Percentiles rank a stretch among this genome's conserved stretches.
phyloP scores from a whole-genome alignment of 1,140 invertebrate genomes.

The Drosophila kanapiae region DNA sequence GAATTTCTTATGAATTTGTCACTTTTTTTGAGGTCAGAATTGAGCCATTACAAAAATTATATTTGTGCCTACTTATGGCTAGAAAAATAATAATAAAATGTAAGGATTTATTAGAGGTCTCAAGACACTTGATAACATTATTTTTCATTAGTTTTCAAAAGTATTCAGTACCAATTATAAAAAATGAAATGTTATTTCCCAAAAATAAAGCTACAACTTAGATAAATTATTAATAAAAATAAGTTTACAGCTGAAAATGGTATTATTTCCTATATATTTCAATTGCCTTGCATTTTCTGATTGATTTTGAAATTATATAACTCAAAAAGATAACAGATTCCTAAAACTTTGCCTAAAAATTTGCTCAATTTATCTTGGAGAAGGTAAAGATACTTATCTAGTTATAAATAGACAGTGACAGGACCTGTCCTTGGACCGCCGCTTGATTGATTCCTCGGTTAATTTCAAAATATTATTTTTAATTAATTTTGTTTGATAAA shows the following conservation, averaged over 20 bases:
- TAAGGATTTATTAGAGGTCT: not conserved
- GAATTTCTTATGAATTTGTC: not conserved
- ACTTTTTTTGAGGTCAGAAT: not conserved
- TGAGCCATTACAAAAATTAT: not conserved
- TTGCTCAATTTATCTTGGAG: constrained; percentile 1
- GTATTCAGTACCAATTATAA: too few species aligned
- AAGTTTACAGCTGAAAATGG: too few species aligned
- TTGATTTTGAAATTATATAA: not conserved
- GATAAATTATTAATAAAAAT: too few species aligned
- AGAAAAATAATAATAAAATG: not conserved
- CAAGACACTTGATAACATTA: not conserved
- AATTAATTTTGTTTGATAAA: constrained; percentile 51
- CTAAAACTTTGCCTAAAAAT: not conserved
- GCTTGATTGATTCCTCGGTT: constrained; percentile 27
- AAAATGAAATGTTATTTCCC: too few species aligned
- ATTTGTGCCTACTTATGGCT: not conserved
- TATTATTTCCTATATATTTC: not conserved
- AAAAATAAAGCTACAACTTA: too few species aligned
- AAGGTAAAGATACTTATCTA: constrained; percentile 6
- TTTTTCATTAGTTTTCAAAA: not conserved
- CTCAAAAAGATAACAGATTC: not conserved
- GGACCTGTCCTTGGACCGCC: too few species aligned
- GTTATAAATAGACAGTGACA: constrained; percentile 1
- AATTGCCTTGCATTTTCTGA: not conserved
- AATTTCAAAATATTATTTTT: constrained; percentile 50